Evolutionary conservation across 2,113 vertebrate genomes (phyloP), one percentile per base, ranked within the genome.

Genomic region (Brienomyrus brachyistius): DNA sequence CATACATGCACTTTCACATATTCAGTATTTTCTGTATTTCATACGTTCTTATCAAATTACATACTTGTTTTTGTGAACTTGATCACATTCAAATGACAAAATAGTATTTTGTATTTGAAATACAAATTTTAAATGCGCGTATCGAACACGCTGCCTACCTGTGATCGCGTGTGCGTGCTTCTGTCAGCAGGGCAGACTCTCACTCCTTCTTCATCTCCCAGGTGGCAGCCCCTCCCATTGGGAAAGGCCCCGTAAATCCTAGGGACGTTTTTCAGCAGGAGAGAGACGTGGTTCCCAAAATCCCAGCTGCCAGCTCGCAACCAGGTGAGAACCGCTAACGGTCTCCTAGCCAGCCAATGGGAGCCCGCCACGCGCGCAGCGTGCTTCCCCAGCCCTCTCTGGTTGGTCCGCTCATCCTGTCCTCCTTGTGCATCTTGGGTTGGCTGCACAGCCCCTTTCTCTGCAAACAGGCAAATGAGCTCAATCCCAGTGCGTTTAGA

Each of bases 251-350:
- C 0, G 89, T 95, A 51, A 97, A 98, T 88, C 96, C 98, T 2
- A 95, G 97, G 0, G 97, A 99, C 47, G 92, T 98, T 66, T 99
- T 99, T 93, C 95, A 92, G 89, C 96, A 98, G 91, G 97, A 98
- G 94, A 95, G 92, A 91, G 95, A 94, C 0, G 87, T 92, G n/a
- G 92, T 95, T 0, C 91, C 52, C 2, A 91, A 90, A 0, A 2
- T 84, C 0, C 86, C 87, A 0, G 0, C 91, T 0, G 19, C 91
- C 43, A 91, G 90, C 1, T 35, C 93, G 9, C 95, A 94, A 91
- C 96, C 96, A 51, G 98, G 98, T 98, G 93, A 93, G 90, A 66
- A 17, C 15, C 2, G 11, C 15, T 21, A 45, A 21, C 70, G 0
- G n/a, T 56, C 0, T 48, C 56, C 85, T 54, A 9, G 21, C 21